Evolutionary conservation across 2,888 invertebrate species (phyloP).

Genomic region (Noctua pronuba): DNA sequence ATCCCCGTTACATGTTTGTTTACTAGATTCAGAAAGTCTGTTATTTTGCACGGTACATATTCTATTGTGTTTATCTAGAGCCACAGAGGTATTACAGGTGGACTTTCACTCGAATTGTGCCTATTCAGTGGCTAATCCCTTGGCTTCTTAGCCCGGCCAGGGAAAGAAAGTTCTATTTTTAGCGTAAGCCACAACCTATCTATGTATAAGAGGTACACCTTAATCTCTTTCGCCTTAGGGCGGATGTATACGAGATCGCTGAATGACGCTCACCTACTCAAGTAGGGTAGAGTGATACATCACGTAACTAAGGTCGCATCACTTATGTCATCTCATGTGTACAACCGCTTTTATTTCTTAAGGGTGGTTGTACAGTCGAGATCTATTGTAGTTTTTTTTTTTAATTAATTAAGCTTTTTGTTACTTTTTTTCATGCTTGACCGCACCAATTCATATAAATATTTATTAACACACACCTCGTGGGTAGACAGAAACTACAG

Average conservation of each 20-base stretch:
- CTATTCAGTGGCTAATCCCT: constrained; percentile 23
- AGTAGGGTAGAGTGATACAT: neutral
- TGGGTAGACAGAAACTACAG: neutral
- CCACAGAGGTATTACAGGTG: constrained; percentile 12
- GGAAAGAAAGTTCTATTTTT: constrained; percentile 37
- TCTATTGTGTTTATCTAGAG: neutral
- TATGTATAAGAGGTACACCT: constrained; percentile 2
- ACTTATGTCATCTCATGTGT: neutral
- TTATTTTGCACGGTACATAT: neutral
- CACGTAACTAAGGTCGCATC: neutral
- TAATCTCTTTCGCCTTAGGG: constrained; percentile 34
- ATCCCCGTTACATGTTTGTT: neutral
- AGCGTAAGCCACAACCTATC: neutral
- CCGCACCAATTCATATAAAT: too few relatives aligned
- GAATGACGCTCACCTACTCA: neutral
- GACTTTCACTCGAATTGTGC: constrained; percentile 1
- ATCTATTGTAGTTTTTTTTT: neutral
- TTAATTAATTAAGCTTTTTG: too few relatives aligned
- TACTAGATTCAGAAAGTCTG: neutral
- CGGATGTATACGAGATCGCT: constrained; percentile 1
- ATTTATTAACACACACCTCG: too few relatives aligned
- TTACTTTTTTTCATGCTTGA: too few relatives aligned
- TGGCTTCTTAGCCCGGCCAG: constrained; percentile 18
- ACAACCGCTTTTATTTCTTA: neutral
- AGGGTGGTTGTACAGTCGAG: neutral